These are phyloP conservation scores for Chrysocyon brachyurus DNA, from an alignment of 2,797 vertebrate genomes.

Conservation along the genomic window DNA sequence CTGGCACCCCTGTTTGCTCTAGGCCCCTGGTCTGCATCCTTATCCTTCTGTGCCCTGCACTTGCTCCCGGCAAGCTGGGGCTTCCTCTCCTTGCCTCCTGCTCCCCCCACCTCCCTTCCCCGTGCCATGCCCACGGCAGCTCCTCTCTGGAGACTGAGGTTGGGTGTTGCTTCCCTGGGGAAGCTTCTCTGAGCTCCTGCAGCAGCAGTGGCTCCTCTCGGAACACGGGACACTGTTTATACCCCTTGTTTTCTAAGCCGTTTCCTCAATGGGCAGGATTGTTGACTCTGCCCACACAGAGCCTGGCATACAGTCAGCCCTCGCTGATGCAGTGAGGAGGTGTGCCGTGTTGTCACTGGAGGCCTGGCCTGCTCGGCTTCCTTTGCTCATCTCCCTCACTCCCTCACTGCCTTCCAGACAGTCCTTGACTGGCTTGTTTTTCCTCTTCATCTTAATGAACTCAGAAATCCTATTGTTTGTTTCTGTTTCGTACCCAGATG, in stretches of 20 bases:
- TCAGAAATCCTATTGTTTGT: slow-evolving; percentile 5
- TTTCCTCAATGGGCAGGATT: background rate
- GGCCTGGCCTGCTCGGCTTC: background rate
- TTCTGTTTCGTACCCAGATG: background rate
- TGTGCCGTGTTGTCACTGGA: background rate
- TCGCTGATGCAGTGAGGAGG: background rate
- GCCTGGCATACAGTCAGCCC: background rate
- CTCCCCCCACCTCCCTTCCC: rapidly evolving
- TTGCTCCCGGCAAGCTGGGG: rapidly evolving
- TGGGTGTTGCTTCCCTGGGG: background rate
- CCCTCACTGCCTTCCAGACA: background rate
- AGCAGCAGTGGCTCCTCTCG: background rate
- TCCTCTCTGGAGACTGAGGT: background rate
- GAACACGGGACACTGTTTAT: background rate
- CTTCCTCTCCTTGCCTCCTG: background rate
- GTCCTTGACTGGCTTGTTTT: no score
- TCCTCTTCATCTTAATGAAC: background rate
- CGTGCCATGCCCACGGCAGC: background rate
- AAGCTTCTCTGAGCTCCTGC: background rate
- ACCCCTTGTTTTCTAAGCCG: background rate
- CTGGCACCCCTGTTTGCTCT: background rate
- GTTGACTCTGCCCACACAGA: background rate
- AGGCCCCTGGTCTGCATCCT: background rate
- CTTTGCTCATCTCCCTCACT: background rate
- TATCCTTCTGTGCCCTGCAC: no score